phyloP scores from a whole-genome alignment of 2,888 invertebrate species.

The Drosophila ezoana region DNA sequence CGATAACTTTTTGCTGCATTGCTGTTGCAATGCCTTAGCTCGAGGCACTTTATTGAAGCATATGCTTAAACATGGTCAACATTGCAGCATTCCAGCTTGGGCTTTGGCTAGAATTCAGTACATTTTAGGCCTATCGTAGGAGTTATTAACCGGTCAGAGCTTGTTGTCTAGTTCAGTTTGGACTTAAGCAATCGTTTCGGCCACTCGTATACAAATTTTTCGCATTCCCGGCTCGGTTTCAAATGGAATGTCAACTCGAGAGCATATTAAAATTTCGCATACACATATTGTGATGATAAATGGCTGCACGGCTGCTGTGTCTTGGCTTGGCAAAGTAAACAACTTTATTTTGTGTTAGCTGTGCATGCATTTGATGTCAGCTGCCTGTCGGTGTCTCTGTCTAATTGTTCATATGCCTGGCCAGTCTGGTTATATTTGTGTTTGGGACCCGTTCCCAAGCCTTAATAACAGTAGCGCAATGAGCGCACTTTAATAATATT shows the following conservation, averaged over 20 bases:
- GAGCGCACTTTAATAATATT: constrained; percentile 11
- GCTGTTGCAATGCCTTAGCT: too few relatives aligned
- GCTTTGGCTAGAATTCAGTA: too few relatives aligned
- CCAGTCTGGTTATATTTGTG: constrained; percentile 7
- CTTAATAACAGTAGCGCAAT: constrained; percentile 9
- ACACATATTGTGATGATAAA: constrained; percentile 11
- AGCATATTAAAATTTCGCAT: background rate
- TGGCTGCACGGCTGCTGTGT: background rate
- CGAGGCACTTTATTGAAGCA: background rate
- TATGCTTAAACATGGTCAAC: background rate
- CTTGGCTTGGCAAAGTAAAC: constrained; percentile 2
- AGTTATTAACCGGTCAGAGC: background rate
- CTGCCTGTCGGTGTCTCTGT: constrained; percentile 1
- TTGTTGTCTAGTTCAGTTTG: background rate
- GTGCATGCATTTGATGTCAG: constrained; percentile 12
- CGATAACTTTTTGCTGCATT: too few relatives aligned
- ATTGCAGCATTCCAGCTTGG: background rate
- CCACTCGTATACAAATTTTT: background rate
- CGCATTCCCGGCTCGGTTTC: background rate
- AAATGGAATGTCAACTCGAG: constrained; percentile 3
- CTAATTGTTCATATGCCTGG: background rate
- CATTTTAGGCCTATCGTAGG: background rate
- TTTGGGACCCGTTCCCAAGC: constrained; percentile 14
- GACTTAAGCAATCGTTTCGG: background rate
- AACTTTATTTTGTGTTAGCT: constrained; percentile 8